These are phyloP conservation scores for Leptarthrus brevirostris DNA, from an alignment of 2,888 invertebrate species.

Conservation along the genomic window DNA sequence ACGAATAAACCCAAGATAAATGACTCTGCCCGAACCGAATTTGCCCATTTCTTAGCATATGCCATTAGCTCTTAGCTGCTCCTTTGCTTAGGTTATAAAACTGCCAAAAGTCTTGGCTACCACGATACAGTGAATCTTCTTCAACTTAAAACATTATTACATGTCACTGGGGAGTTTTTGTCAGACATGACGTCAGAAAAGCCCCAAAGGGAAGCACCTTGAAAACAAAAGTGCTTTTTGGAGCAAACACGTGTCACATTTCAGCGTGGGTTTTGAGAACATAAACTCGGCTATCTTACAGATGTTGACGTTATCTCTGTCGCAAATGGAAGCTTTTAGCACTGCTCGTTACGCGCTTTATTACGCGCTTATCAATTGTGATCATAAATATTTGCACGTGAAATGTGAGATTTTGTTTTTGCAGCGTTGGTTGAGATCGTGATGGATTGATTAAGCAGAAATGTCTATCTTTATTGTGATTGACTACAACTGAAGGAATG, in stretches of 20 bases:
- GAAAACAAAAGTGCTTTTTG: background rate
- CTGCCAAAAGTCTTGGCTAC: no score
- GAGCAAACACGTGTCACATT: background rate
- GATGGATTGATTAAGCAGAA: no score
- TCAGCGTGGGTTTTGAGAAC: background rate
- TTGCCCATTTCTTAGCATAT: background rate
- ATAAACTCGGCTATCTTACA: background rate
- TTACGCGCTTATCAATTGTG: background rate
- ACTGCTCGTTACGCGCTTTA: background rate
- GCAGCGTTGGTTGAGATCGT: no score
- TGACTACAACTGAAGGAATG: no score
- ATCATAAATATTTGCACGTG: background rate
- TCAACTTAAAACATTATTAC: no score
- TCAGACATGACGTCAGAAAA: constrained; percentile 12
- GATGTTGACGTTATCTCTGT: background rate
- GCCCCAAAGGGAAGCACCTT: background rate
- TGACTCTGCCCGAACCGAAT: background rate
- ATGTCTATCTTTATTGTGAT: no score
- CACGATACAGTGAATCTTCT: no score
- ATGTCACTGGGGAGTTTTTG: no score
- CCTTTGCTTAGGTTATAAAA: background rate
- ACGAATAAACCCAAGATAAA: background rate
- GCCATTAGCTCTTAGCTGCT: background rate
- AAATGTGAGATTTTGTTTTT: background rate
- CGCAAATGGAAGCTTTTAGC: background rate